phyloP scores from a whole-genome alignment of 2,888 invertebrate species.

The Coleophora flavipennella region DNA sequence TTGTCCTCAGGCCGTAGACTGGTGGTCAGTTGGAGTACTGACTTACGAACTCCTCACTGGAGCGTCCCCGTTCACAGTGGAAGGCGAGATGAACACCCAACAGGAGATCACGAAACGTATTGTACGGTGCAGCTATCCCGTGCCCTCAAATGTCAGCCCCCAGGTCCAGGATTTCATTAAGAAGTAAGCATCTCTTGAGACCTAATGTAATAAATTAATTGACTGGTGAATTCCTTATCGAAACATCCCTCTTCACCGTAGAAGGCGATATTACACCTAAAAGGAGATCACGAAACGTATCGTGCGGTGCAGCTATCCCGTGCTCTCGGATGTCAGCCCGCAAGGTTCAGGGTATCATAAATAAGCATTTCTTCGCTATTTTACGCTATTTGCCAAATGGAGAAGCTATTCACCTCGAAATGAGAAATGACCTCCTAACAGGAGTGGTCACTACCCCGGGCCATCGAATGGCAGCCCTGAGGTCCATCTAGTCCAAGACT shows the following conservation, averaged over 20 bases:
- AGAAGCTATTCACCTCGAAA: too few species aligned
- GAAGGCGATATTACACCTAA: conserved; percentile 80
- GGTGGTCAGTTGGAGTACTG: conserved; percentile 98
- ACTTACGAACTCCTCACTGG: conserved; percentile 97
- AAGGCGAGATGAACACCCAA: conserved; percentile 94
- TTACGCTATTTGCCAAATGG: too few species aligned
- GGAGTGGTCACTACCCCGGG: too few species aligned
- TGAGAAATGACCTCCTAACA: too few species aligned
- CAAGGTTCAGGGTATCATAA: conserved; percentile 78
- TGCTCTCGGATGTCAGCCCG: conserved; percentile 85
- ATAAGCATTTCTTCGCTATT: too few species aligned
- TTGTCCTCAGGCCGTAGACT: conserved; percentile 90
- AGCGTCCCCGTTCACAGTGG: conserved; percentile 97
- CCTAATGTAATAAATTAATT: too few species aligned
- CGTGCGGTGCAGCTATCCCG: conserved; percentile 89
- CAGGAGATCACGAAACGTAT: conserved; percentile 95
- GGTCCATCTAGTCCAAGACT: too few species aligned
- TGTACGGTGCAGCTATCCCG: conserved; percentile 89
- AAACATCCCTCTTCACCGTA: too few species aligned
- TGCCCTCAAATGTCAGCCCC: conserved; percentile 85
- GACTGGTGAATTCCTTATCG: too few species aligned
- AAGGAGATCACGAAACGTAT: conserved; percentile 95
- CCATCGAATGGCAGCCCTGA: too few species aligned
- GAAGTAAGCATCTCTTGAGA: conserved; percentile 51
- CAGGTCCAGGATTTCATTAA: conserved; percentile 77